phyloP scores from a whole-genome alignment of 2,113 vertebrate genomes.

The Alligator sinensis region DNA sequence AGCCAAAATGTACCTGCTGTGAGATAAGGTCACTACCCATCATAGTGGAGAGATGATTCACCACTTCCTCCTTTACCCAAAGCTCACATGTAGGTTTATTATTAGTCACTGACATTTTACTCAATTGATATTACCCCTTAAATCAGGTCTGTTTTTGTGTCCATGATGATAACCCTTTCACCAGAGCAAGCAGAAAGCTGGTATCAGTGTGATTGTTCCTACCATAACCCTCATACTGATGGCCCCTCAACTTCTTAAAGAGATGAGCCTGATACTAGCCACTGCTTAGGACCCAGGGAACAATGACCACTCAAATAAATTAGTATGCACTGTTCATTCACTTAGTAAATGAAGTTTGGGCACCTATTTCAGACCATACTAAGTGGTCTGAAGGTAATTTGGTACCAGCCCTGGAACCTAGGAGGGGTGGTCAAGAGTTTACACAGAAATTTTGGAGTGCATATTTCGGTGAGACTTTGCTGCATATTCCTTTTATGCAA shows the following conservation, averaged over 20 bases:
- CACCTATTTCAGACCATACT: neutral
- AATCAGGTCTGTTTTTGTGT: neutral
- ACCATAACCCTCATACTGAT: neutral
- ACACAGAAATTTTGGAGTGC: neutral
- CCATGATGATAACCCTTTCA: constrained; percentile 1
- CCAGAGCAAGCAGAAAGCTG: neutral
- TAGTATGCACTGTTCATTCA: neutral
- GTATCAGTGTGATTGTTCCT: neutral
- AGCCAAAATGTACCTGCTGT: neutral
- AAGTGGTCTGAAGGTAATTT: neutral
- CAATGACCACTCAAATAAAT: rapidly evolving
- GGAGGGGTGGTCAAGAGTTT: neutral
- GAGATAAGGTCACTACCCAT: neutral
- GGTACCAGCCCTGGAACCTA: neutral
- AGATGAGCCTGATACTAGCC: neutral
- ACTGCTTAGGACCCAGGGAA: neutral
- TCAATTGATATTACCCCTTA: neutral
- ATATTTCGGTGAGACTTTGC: neutral
- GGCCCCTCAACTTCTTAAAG: neutral
- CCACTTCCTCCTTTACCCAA: rapidly evolving
- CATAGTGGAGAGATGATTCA: neutral
- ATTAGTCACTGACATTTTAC: neutral
- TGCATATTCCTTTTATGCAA: neutral
- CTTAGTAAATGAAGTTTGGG: neutral
- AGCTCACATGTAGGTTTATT: neutral